Evolutionary conservation across 2,797 vertebrate genomes (phyloP).

Genomic region (Oceanodroma leucorhoa): DNA sequence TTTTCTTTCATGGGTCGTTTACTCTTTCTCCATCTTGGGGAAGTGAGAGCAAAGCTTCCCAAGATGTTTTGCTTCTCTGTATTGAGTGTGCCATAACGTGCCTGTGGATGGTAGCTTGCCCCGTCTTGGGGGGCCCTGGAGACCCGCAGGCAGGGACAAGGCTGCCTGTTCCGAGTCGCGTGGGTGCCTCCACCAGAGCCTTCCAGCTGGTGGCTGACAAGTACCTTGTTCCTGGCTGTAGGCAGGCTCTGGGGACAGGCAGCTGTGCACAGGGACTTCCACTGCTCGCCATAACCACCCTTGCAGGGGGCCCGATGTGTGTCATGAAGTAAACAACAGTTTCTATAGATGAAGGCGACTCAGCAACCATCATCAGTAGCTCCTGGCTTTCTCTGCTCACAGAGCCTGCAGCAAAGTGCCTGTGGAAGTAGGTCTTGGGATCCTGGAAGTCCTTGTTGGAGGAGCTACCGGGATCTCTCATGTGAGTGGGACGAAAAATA

Average conservation of each 20-base stretch:
- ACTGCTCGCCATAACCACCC: not conserved
- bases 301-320: accelerated
- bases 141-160: not conserved
- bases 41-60: not conserved
- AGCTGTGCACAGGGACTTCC: accelerated
- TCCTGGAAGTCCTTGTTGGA: not conserved
- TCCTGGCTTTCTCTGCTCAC: not conserved
- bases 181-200: not conserved
- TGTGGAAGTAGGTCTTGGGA: not conserved
- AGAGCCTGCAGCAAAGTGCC: not conserved
- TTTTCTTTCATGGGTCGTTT: not conserved
- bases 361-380: not conserved
- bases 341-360: not conserved
- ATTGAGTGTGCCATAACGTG: not conserved
- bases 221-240: not conserved
- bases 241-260: not conserved
- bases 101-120: not conserved
- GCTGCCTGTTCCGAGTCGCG: not conserved
- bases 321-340: too few species aligned
- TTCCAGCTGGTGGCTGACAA: not conserved
- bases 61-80: accelerated
- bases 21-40: not conserved
- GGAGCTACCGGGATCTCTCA: not conserved
- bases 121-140: not conserved
- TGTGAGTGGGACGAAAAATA: not conserved